These are phyloP conservation scores for Masticophis lateralis DNA, from an alignment of 2,797 vertebrate species.

Conservation along the genomic window DNA sequence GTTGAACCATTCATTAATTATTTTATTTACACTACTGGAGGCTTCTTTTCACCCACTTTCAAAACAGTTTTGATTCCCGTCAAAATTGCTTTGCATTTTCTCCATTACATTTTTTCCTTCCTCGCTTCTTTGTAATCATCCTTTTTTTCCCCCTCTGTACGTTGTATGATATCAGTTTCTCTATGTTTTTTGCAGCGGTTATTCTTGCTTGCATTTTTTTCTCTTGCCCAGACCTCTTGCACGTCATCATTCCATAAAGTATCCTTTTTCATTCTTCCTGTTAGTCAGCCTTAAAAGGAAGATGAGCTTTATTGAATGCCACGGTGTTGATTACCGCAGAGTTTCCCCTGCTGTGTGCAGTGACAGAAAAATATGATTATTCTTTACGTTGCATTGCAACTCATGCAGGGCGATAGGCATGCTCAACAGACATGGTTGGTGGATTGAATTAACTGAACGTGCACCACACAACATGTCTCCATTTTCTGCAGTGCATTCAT, in stretches of 20 bases:
- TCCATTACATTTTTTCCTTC: background rate
- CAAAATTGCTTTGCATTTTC: background rate
- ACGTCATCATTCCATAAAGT: background rate
- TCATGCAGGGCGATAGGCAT: background rate
- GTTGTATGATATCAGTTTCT: background rate
- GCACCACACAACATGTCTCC: background rate
- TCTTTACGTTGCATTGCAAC: too few relatives aligned
- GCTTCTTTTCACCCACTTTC: background rate
- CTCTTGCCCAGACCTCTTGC: background rate
- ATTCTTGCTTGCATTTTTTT: background rate
- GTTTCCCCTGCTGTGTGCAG: background rate
- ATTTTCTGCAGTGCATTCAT: background rate
- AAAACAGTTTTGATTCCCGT: background rate
- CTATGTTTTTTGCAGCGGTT: background rate
- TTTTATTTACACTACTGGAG: background rate
- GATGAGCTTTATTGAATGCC: background rate
- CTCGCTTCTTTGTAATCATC: background rate
- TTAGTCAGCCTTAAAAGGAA: background rate
- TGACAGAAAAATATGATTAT: background rate
- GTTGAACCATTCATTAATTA: background rate
- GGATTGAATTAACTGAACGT: background rate
- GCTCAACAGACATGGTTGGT: background rate
- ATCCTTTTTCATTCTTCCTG: background rate
- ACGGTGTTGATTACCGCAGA: background rate
- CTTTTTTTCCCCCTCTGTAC: background rate